Evolutionary conservation across 2,888 invertebrate genomes (phyloP).

Genomic region (Nipponacmea schrenckii): DNA sequence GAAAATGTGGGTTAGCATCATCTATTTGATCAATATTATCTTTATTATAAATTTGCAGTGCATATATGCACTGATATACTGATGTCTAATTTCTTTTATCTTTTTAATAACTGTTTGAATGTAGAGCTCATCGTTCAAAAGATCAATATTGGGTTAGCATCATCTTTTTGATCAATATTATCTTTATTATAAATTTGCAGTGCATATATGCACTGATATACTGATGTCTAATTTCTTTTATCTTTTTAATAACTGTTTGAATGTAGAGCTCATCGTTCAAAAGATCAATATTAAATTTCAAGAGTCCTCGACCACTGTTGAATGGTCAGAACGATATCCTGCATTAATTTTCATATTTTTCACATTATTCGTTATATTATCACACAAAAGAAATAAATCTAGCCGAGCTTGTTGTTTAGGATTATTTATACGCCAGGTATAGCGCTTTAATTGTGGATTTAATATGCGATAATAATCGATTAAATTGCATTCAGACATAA

Average conservation of each 20-base stretch:
- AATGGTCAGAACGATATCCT: slow-evolving; percentile 21
- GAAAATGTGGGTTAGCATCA: background rate
- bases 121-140: slow-evolving; percentile 3
- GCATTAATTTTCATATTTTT: background rate
- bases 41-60: background rate
- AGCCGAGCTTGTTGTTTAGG: slow-evolving; percentile 22
- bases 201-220: no score
- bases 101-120: background rate
- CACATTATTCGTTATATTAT: background rate
- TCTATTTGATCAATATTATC: background rate
- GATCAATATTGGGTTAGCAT: no score
- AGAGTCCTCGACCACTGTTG: slow-evolving; percentile 6
- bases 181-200: no score
- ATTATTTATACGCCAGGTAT: slow-evolving; percentile 21
- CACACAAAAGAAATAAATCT: slow-evolving; percentile 16
- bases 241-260: background rate
- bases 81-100: no score
- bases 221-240: no score
- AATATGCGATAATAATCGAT: no score
- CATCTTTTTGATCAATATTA: no score
- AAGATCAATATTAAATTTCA: slow-evolving; percentile 17
- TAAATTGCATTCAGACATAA: no score
- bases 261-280: slow-evolving; percentile 1
- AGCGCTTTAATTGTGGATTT: slow-evolving; percentile 5
- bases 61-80: no score